Base-by-base conservation (phyloP, 2,888 invertebrate species). In the Aspidiotus destructor region DNA sequence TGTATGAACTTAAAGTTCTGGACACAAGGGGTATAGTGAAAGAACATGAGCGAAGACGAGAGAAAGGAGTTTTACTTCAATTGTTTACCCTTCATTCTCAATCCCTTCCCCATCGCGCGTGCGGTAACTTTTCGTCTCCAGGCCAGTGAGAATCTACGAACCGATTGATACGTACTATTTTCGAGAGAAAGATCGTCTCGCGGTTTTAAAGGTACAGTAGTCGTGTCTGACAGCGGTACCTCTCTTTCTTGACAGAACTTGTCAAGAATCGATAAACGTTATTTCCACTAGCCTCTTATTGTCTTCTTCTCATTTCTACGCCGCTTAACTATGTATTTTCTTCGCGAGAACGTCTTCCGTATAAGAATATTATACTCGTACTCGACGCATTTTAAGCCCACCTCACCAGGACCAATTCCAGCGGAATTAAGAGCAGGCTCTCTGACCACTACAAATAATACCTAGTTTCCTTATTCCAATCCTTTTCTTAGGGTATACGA, bases 251-350 rank as follows among this genome's bases (percentile, higher is more conserved):
- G 65, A 65, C 65, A 65, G 58, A 65, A 57, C 65, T 70, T 70
- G 71, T 70, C 72, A 72, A 70, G 71, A 72, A 73, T 73, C 73
- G 73, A 73, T 73, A 72, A 69, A 69, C 64, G 65, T 41, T 44
- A 58, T 58, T 40, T 57, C 48, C 58, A 57, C 57, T 28, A 28
- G 28, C 57, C 44, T 64, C 15, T 58, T 48, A 65, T 65, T 65
- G 65, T 65, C 65, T 57, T 65, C 57, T 55, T 15, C 57, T 64
- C 28, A 28, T 28, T 28, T 28, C 28, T 28, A 28, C 28, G 28
- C 28, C 28, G 28, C 28, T 28, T 28, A 28, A 28, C 28, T 28
- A 28, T 28, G 28, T 28, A 28, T 28, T 28, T 28, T 28, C 28
- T 28, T 28, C 28, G 28, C 28, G 28, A 28, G 5, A 28, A 28